These are phyloP conservation scores for Nyctibius bracteatus DNA, from an alignment of 2,113 vertebrate species.

Conservation along the genomic window DNA sequence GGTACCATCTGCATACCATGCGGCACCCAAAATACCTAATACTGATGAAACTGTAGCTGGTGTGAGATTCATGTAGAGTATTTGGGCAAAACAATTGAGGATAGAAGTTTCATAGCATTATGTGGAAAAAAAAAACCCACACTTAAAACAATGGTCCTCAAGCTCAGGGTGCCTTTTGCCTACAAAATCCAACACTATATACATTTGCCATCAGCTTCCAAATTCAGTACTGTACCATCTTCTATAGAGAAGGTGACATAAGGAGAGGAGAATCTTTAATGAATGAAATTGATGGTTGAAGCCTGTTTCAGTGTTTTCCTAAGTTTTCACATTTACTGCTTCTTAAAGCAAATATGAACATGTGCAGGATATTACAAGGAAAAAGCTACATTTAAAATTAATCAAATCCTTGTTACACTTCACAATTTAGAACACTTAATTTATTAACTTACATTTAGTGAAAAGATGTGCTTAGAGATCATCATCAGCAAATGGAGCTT, in stretches of 20 bases:
- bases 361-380: background rate
- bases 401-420: background rate
- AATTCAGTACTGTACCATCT: background rate
- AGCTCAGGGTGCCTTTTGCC: background rate
- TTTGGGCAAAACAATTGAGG: background rate
- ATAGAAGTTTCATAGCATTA: background rate
- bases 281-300: background rate
- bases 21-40: background rate
- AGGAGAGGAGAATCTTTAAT: background rate
- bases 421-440: background rate
- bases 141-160: background rate
- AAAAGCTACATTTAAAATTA: background rate
- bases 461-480: background rate
- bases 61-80: background rate
- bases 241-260: background rate
- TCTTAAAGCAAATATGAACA: background rate
- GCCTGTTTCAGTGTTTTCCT: background rate
- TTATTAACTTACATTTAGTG: background rate
- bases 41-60: background rate
- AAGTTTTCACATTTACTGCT: background rate
- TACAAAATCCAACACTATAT: background rate
- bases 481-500: rapidly evolving
- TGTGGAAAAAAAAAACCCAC: background rate
- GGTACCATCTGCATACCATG: background rate
- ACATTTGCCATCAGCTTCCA: background rate